Evolutionary conservation across 2,888 invertebrate species (phyloP).

Genomic region (Chloromyia formosa): DNA sequence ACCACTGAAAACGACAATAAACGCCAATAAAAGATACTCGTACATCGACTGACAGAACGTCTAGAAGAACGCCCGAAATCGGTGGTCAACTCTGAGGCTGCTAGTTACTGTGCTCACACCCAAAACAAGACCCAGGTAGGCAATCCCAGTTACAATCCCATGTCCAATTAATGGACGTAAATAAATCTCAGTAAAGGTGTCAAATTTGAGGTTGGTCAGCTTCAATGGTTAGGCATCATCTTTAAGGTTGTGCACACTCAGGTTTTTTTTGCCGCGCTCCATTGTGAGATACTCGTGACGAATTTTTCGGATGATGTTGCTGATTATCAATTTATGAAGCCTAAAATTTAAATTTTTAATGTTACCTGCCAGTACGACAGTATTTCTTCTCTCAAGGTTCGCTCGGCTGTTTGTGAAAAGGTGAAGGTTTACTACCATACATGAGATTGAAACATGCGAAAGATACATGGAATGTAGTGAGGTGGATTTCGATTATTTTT

Average conservation of each 20-base stretch:
- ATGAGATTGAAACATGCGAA: too few relatives aligned
- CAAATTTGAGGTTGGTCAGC: conserved; percentile 29
- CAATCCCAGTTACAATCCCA: conserved; percentile 10
- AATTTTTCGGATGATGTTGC: too few relatives aligned
- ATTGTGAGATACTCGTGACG: too few relatives aligned
- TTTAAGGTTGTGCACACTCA: neutral
- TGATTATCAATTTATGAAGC: neutral
- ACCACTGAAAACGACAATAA: conserved; percentile 16
- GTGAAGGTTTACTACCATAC: neutral
- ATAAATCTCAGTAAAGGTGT: conserved; percentile 41
- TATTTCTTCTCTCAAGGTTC: neutral
- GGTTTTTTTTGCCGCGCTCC: neutral
- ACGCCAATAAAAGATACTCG: conserved; percentile 13
- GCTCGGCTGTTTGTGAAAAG: neutral
- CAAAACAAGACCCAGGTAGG: conserved; percentile 26
- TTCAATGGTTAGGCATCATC: neutral
- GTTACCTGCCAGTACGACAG: neutral
- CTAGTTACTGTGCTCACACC: conserved; percentile 32
- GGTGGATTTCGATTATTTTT: too few relatives aligned
- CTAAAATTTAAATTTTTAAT: neutral
- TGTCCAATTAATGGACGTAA: conserved; percentile 39
- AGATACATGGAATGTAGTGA: too few relatives aligned
- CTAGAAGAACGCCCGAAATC: neutral
- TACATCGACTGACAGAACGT: neutral
- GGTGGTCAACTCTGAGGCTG: too few relatives aligned